A percentile compares a stretch with the other conserved stretches of the same genome.
Conservation (phyloP, 1,140 invertebrate genomes). For the Scylla paramamosain region DNA sequence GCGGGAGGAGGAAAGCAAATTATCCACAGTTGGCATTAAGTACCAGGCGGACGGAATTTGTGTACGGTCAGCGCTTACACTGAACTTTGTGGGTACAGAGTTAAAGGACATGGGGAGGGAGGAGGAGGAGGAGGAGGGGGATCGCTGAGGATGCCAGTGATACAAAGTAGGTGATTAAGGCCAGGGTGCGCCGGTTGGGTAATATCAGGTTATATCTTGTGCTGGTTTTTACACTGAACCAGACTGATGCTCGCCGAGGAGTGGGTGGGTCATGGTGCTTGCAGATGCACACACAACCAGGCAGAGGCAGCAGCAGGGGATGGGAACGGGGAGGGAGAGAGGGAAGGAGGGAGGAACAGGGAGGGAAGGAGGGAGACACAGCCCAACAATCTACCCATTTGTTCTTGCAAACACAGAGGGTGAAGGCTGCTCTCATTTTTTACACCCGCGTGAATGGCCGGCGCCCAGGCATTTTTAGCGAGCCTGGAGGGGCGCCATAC, state of each 20-base stretch:
- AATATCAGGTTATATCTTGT: no score
- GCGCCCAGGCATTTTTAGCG: constrained; percentile 55
- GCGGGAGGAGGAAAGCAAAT: no score
- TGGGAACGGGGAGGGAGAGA: constrained; percentile 8
- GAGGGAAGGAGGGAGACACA: constrained; percentile 15
- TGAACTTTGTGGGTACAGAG: no score
- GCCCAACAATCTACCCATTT: constrained; percentile 61
- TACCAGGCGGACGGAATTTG: no score
- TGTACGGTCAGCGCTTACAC: no score
- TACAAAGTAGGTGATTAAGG: no score
- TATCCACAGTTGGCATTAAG: no score
- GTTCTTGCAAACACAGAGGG: constrained; percentile 63
- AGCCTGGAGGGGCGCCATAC: constrained; percentile 43
- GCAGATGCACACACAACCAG: not conserved
- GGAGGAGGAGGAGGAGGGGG: no score
- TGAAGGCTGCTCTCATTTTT: constrained; percentile 61
- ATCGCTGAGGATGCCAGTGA: no score
- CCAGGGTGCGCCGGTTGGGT: no score
- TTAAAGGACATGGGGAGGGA: no score
- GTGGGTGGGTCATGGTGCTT: not conserved
- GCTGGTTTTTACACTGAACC: no score
- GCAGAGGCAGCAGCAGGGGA: not conserved
- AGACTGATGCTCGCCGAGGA: not conserved
- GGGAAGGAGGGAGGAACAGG: constrained; percentile 5
- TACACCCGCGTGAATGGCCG: constrained; percentile 52